phyloP scores from a whole-genome alignment of 2,113 vertebrate genomes.

The Coptodon bakossiorum region DNA sequence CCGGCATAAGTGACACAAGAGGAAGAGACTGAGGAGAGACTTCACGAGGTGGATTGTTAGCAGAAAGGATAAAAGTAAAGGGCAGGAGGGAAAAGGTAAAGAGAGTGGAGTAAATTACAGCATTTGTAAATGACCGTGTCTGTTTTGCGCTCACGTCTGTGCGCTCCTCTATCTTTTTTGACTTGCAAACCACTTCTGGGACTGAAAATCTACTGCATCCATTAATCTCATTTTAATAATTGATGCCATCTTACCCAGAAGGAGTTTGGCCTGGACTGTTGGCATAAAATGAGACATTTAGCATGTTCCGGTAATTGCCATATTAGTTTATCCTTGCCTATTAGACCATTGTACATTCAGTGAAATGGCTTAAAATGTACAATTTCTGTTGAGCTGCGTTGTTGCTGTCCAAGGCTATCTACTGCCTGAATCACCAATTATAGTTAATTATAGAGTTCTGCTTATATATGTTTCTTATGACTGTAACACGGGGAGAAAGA shows the following conservation, averaged over 20 bases:
- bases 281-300: conserved; percentile 31
- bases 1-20: not conserved
- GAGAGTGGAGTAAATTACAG: not conserved
- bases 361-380: not conserved
- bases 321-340: conserved; percentile 12
- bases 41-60: not conserved
- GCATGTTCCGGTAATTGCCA: conserved; percentile 4
- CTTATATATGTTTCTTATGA: not conserved
- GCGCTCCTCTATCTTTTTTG: not conserved
- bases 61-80: not conserved
- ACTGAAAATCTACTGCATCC: conserved; percentile 18
- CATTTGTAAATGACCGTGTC: not conserved
- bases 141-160: not conserved
- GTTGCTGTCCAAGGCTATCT: not conserved
- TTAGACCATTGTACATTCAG: not conserved
- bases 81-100: not conserved
- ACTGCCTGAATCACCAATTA: not conserved
- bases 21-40: not conserved
- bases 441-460: not conserved
- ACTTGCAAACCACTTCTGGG: conserved; percentile 21
- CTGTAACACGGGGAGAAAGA: accelerated
- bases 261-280: conserved; percentile 6
- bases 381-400: not conserved
- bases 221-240: conserved; percentile 57
- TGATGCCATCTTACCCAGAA: conserved; percentile 24